Evolutionary conservation across 1,140 invertebrate genomes (phyloP), one percentile per base, ranked within the genome.

Genomic region (Temnothorax longispinosus): DNA sequence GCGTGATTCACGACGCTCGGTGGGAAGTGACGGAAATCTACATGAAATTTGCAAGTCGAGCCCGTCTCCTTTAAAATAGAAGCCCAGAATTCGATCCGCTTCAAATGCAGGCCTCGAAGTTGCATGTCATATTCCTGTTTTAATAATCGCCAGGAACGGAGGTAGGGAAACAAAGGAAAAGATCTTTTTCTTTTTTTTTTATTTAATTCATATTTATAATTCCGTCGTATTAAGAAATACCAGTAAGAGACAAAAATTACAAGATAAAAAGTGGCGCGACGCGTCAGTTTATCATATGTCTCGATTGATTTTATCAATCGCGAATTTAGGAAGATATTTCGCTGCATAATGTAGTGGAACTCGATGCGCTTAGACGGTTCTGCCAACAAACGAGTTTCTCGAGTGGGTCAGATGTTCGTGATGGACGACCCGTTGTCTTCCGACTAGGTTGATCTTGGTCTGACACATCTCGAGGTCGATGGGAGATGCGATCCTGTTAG

Each of bases 351-450:
- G 32, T 35, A 65, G 64, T n/a, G n/a, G n/a, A 5, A 41, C 1
- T 41, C 15, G 21, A 44, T 44, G 64, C 15, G 27, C 44, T 74
- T 21, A 52, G 21, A 56, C 44, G 27, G 13, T 27, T n/a, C 69
- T 11, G 50, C 32, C 78, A 32, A 62, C 21, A 50, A 56, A 69
- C 78, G 38, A 81, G 52, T 74, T 69, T 84, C 54, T 84, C 69
- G 77, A 54, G n/a, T 21, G 35, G 44, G 50, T 21, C 64, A 74
- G 13, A 72, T 72, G 41, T 47, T 27, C 41, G 54, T 84, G 69
- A 84, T 58, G 78, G 52, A 82, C 27, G 67, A 74, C 35, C 54
- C 41, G 80, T 74, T 72, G 41, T 82, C 80, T 74, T 84, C 80
- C n/a, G 54, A 82, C 27, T 82, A 60, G 67, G 54, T 74, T 74